Evolutionary conservation across 2,113 vertebrate species (phyloP), one percentile per base, ranked within the genome.

Genomic region (Cebus imitator): DNA sequence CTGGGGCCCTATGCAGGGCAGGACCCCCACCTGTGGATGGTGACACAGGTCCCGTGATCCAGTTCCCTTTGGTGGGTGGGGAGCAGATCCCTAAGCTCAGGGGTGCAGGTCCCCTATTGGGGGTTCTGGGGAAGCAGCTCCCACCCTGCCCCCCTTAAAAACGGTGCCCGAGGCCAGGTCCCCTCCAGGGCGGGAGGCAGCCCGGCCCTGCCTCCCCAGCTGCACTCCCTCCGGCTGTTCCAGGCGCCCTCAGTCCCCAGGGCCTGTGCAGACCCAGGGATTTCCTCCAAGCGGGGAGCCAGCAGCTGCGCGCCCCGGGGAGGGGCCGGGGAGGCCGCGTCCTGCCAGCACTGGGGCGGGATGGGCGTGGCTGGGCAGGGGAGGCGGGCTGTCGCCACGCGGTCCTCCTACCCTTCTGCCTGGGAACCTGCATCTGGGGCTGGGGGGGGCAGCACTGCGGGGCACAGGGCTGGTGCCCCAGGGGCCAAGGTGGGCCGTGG

Each of bases 251-350:
- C 68, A 96, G 97, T 98, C 98, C 98, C 96, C 13, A 95, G 98
- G 98, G 97, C 97, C 98, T 97, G 91, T 97, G 98, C 97, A 98
- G 98, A 98, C 98, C 98, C 93, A 90, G 97, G 98, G 98, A 98
- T 98, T 98, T 98, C 98, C 98, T 98, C 98, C n/a, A 17, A 52
- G 16, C 52, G 16, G 50, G 88, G 94, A 97, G 95, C 97, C 97
- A 97, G 95, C 98, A 98, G 98, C 98, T 99, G 98, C 75, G 4
- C 6, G 43, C 5, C 97, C 5, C 97, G 98, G 98, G 94, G 97
- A 98, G 98, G 52, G 40, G 23, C 25, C 1, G n/a, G 8, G 21
- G 32, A 6, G 98, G 93, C 27, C 0, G 96, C 98, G 97, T 80
- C 35, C 48, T 0, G 9, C 37, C 37, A 40, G 37, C 55, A 13